phyloP scores from a whole-genome alignment of 2,888 invertebrate genomes.

The Sipunculus nudus region DNA sequence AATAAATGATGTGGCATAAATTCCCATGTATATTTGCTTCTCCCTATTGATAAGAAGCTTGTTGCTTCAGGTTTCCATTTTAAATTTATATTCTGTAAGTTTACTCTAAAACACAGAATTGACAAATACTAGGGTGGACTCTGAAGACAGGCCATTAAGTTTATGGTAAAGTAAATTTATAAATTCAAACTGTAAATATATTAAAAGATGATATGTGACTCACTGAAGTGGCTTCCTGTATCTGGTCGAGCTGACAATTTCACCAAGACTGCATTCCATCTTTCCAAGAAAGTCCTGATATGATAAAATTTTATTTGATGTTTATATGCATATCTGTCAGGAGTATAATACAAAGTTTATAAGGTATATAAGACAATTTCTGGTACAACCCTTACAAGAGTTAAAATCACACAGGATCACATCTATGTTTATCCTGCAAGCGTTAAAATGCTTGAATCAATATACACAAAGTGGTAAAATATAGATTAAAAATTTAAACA shows the following conservation, averaged over 20 bases:
- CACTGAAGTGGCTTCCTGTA: conserved; percentile 28
- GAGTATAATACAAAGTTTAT: neutral
- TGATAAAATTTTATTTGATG: neutral
- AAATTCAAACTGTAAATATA: neutral
- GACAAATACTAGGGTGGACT: neutral
- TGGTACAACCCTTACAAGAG: neutral
- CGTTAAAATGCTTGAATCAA: no score
- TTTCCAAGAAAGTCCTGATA: conserved; percentile 68
- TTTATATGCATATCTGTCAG: neutral
- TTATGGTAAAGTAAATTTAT: neutral
- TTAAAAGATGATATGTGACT: conserved; percentile 4
- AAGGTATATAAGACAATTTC: neutral
- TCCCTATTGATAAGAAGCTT: no score
- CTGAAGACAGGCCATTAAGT: conserved; percentile 2
- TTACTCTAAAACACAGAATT: neutral
- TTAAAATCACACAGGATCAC: no score
- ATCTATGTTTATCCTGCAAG: no score
- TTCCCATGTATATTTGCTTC: no score
- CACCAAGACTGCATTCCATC: conserved; percentile 70
- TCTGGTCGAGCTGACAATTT: conserved; percentile 65
- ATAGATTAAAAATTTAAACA: no score
- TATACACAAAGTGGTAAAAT: no score
- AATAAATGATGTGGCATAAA: no score
- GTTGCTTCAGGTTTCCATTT: no score
- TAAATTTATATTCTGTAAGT: no score